Percentiles rank a stretch among this genome's conserved stretches.
These are phyloP conservation scores for Sandelia bainsii DNA, from an alignment of 2,797 vertebrate species.

Conservation along the genomic window DNA sequence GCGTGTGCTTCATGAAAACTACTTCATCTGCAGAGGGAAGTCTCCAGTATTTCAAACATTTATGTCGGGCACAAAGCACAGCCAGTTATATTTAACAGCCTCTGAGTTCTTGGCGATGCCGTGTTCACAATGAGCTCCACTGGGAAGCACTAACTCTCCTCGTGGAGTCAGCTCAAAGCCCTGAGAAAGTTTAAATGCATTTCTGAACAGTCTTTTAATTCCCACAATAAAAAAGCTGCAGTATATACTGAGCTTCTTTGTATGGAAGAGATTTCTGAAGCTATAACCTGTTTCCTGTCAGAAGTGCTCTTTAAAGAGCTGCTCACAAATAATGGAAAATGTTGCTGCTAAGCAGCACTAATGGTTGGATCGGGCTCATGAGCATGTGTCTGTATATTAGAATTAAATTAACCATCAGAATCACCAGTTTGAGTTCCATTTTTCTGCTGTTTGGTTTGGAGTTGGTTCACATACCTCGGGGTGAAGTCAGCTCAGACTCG, in stretches of 20 bases:
- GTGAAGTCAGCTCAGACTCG: constrained; percentile 37
- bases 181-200: constrained; percentile 37
- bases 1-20: background rate
- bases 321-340: constrained; percentile 65
- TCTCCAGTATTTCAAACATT: constrained; percentile 49
- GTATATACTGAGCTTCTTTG: constrained; percentile 57
- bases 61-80: constrained; percentile 6
- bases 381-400: constrained; percentile 51
- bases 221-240: constrained; percentile 42
- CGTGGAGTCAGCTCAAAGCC: constrained; percentile 43
- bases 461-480: background rate
- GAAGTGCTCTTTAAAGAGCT: constrained; percentile 50
- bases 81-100: constrained; percentile 61
- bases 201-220: constrained; percentile 51
- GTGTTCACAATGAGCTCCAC: constrained; percentile 56
- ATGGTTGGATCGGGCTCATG: constrained; percentile 46
- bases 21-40: constrained; percentile 24
- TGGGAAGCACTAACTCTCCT: constrained; percentile 50
- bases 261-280: constrained; percentile 48
- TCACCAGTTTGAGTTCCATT: constrained; percentile 35
- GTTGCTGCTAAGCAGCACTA: constrained; percentile 35
- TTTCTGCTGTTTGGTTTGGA: constrained; percentile 57
- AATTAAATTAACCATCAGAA: constrained; percentile 54
- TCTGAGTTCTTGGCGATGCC: constrained; percentile 27
- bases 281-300: constrained; percentile 63